Evolutionary conservation across 35 echinoderm and acorn worm species (phyloP), one percentile per base, ranked within the genome.

Genomic region (Heliocidaris tuberculata): DNA sequence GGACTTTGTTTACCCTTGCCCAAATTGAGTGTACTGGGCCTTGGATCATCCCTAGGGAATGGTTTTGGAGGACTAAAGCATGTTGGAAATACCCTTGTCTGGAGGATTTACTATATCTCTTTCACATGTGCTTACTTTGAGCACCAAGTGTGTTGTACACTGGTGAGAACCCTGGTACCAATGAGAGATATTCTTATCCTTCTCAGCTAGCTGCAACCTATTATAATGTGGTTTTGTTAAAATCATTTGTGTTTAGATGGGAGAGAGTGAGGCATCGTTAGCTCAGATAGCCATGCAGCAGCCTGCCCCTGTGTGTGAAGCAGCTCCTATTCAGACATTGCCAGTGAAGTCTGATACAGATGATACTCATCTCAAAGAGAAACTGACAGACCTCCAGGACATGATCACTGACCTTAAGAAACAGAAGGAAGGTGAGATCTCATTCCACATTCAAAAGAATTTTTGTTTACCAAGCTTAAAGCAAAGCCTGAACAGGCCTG

Each of bases 341-440:
- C 65, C 65, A 27, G 21, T 78, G 21, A 78, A 78, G 92, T 15
- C 47, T 5, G 47, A 4, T 86, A 29, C 60, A 71, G 95, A 86
- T 85, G 95, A 93, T 32, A 12, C 49, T 30, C 56, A 70, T 47
- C 21, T 95, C 94, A 95, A 95, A 50, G 90, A 96, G 88, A 95
- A 96, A 85, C 90, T 89, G 21, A 19, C 87, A 89, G 87, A 89
- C 6, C 87, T 89, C 10, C 87, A 89, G 47, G 87, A n/a, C 31
- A 32, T 89, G 31, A 31, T 89, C 31, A 47, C 29, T 71, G 95
- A 96, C 31, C 90, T 96, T 21, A 96, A 94, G 91, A 96, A 93
- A 50, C 31, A 96, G 21, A 94, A 96, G n/a, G 95, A 96, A 94
- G 90, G 95, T 96, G 49, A 85, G 91, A 31, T 94, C 60, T 30